Percentiles rank a stretch among this genome's conserved stretches.
phyloP scores from a whole-genome alignment of 2,797 vertebrate genomes.

The Pangasius sanitwongsei region DNA sequence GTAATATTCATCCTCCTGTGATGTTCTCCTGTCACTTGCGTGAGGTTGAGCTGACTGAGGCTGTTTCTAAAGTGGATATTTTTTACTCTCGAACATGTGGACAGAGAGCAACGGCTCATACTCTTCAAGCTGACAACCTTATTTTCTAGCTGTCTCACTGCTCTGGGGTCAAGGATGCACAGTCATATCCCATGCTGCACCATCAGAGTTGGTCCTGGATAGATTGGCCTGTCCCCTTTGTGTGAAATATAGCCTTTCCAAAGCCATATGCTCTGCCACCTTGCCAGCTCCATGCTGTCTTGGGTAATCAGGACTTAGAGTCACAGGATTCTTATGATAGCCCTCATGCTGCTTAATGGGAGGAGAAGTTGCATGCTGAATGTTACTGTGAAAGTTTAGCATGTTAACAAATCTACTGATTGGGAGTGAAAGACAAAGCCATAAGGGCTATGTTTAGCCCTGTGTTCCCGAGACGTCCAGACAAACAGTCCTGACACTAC shows the following conservation, averaged over 20 bases:
- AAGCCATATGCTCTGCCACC: slow-evolving; percentile 26
- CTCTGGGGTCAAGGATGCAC: slow-evolving; percentile 56
- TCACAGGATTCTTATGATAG: background rate
- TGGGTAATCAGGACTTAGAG: slow-evolving; percentile 10
- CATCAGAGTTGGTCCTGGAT: slow-evolving; percentile 36
- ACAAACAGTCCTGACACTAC: background rate
- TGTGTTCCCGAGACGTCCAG: background rate
- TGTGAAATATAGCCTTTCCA: slow-evolving; percentile 34
- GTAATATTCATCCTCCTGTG: slow-evolving; percentile 23
- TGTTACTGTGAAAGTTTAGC: background rate
- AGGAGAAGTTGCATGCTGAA: background rate
- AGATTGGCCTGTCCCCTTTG: slow-evolving; percentile 39
- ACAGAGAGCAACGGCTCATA: slow-evolving; percentile 48
- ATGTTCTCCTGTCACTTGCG: slow-evolving; percentile 12
- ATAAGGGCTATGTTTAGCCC: background rate
- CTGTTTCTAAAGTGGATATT: slow-evolving; percentile 44
- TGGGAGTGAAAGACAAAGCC: background rate
- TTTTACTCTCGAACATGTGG: slow-evolving; percentile 46
- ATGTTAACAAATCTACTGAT: background rate
- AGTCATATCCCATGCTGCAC: slow-evolving; percentile 43
- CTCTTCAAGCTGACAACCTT: slow-evolving; percentile 50
- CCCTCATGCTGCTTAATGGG: background rate
- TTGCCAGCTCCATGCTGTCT: slow-evolving; percentile 17
- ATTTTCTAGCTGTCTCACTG: slow-evolving; percentile 51
- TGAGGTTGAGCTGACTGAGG: slow-evolving; percentile 49